phyloP scores from a whole-genome alignment of 53 echinoderm and acorn worm species.

The Luidia sarsii region DNA sequence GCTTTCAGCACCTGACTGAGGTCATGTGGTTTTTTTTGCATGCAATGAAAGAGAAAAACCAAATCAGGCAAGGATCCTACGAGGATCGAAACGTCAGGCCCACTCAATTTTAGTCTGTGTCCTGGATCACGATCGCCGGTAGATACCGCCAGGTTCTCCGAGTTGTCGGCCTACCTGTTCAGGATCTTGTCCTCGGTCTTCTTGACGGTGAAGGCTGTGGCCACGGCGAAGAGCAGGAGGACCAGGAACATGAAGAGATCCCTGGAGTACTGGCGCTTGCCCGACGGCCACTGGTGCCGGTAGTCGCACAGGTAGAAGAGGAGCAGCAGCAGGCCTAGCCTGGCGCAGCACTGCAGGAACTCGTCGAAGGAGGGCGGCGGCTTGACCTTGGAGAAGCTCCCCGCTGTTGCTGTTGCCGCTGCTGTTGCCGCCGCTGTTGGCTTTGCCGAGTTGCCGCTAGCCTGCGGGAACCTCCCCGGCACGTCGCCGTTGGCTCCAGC shows the following conservation, averaged over 20 bases:
- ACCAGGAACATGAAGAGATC: conserved; percentile 73
- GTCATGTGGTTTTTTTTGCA: no score
- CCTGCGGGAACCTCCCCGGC: not conserved
- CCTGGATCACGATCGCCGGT: no score
- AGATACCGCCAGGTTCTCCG: no score
- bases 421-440: not conserved
- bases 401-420: no score
- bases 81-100: no score
- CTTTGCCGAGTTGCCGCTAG: not conserved
- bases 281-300: conserved; percentile 55
- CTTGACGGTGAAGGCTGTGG: conserved; percentile 64
- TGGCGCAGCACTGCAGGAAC: conserved; percentile 61
- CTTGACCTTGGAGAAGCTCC: conserved; percentile 57
- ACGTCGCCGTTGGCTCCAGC: not conserved
- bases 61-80: no score
- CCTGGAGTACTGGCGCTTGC: conserved; percentile 59
- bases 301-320: conserved; percentile 77
- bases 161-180: conserved; percentile 84
- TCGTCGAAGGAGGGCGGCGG: conserved; percentile 74
- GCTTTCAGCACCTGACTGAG: no score
- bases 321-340: conserved; percentile 72
- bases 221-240: conserved; percentile 70
- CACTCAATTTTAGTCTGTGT: no score
- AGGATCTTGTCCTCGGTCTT: conserved; percentile 71
- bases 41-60: no score